These are phyloP conservation scores for Brachypodius melanocephalos DNA, from an alignment of 2,113 vertebrate genomes.

Conservation along the genomic window DNA sequence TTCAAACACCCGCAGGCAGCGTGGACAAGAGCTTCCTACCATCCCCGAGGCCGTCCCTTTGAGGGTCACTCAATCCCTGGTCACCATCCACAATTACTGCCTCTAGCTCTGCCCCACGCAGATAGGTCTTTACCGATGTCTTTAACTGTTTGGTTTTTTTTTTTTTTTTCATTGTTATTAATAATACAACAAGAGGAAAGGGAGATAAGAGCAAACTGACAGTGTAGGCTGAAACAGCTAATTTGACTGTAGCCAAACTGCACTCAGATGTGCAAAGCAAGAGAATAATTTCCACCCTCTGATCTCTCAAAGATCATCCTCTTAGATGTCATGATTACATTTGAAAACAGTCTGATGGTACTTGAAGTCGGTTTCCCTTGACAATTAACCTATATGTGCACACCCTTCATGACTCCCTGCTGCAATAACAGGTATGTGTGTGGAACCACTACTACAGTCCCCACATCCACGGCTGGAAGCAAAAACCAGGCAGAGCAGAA, in stretches of 20 bases:
- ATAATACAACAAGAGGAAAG: slow-evolving; percentile 63
- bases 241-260: slow-evolving; percentile 59
- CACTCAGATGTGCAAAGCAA: slow-evolving; percentile 61
- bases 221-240: slow-evolving; percentile 50
- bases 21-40: not conserved
- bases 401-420: not conserved
- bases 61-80: not conserved
- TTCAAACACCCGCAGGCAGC: not conserved
- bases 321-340: slow-evolving; percentile 33
- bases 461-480: accelerated
- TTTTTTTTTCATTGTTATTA: slow-evolving; percentile 3
- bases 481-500: not conserved
- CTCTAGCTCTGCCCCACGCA: not conserved
- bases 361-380: slow-evolving; percentile 2
- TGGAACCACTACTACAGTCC: not conserved
- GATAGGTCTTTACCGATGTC: not conserved
- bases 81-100: not conserved
- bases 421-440: not conserved
- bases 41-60: not conserved
- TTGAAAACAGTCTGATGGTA: slow-evolving; percentile 21
- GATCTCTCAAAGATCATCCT: slow-evolving; percentile 50
- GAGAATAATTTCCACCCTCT: slow-evolving; percentile 53
- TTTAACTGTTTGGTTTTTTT: not conserved
- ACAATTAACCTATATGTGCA: slow-evolving; percentile 31
- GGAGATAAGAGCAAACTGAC: slow-evolving; percentile 56